Conservation (phyloP, 2,797 vertebrate species). For the Triplophysa yarkandensis region DNA sequence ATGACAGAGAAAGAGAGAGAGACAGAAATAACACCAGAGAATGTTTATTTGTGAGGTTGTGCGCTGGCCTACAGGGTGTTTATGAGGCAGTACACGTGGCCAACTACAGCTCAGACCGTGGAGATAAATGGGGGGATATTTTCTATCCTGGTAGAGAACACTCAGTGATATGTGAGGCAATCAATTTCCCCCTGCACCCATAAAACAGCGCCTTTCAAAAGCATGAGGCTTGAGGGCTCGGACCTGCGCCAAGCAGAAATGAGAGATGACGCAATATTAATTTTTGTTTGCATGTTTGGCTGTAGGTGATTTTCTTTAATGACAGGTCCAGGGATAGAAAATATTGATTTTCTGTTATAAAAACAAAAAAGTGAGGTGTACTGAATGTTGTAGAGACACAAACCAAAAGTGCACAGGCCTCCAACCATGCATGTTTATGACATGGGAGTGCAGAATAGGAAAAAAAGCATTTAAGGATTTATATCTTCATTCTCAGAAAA, state of each 20-base stretch:
- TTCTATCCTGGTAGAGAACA: slow-evolving; percentile 51
- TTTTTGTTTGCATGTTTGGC: not conserved
- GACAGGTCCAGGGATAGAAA: not conserved
- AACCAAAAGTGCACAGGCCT: no score
- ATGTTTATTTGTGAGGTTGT: slow-evolving; percentile 54
- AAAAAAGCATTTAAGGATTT: not conserved
- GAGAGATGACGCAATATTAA: not conserved
- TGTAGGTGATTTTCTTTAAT: not conserved
- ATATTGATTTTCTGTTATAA: not conserved
- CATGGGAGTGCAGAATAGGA: not conserved
- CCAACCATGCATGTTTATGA: not conserved
- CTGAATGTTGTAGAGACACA: not conserved
- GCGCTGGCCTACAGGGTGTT: slow-evolving; percentile 46
- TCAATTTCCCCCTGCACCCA: slow-evolving; percentile 49
- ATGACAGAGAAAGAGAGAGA: slow-evolving; percentile 14
- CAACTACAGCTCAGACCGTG: slow-evolving; percentile 19
- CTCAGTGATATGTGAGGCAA: slow-evolving; percentile 50
- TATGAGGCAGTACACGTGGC: slow-evolving; percentile 49
- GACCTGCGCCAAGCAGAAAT: slow-evolving; percentile 40
- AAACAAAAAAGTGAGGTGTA: not conserved
- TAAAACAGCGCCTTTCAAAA: slow-evolving; percentile 31
- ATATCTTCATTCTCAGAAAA: not conserved
- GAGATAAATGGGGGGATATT: slow-evolving; percentile 53
- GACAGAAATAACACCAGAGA: slow-evolving; percentile 20
- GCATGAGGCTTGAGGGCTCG: slow-evolving; percentile 4